Percentiles rank a stretch among this genome's conserved stretches.
These are phyloP conservation scores for Lasius fuliginosus DNA, from an alignment of 2,888 invertebrate genomes.

Conservation along the genomic window DNA sequence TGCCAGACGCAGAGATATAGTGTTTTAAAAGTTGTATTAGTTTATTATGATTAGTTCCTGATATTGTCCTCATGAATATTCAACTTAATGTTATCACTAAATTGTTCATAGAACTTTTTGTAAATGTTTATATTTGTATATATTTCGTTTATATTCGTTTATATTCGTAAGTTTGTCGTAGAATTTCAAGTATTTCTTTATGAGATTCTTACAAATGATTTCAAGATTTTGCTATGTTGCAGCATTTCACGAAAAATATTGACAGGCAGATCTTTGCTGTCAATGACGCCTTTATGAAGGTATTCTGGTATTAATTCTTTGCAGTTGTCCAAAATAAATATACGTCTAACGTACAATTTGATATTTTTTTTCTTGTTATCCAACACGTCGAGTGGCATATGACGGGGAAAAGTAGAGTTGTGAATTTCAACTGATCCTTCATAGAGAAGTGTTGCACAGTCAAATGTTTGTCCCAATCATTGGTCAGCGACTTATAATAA, in stretches of 20 bases:
- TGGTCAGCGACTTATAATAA: background rate
- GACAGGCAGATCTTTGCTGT: background rate
- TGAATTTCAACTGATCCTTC: background rate
- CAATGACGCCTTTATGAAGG: background rate
- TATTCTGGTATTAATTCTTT: background rate
- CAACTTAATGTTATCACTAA: background rate
- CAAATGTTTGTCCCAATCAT: background rate
- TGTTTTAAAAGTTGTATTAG: background rate
- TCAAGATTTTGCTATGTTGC: background rate
- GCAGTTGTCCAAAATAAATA: background rate
- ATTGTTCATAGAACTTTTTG: background rate
- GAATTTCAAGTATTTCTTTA: background rate
- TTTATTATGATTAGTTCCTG: background rate
- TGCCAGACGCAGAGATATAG: background rate
- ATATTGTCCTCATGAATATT: background rate
- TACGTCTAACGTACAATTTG: background rate
- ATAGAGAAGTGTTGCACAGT: background rate
- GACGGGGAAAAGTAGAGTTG: background rate
- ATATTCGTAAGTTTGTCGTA: background rate
- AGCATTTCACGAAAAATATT: background rate
- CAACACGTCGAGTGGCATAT: background rate
- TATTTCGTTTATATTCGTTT: no score
- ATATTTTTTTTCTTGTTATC: background rate
- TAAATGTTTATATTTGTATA: background rate
- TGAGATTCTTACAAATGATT: background rate